Base-by-base conservation (phyloP, 2,113 vertebrate genomes). In the Cnemophilus loriae region DNA sequence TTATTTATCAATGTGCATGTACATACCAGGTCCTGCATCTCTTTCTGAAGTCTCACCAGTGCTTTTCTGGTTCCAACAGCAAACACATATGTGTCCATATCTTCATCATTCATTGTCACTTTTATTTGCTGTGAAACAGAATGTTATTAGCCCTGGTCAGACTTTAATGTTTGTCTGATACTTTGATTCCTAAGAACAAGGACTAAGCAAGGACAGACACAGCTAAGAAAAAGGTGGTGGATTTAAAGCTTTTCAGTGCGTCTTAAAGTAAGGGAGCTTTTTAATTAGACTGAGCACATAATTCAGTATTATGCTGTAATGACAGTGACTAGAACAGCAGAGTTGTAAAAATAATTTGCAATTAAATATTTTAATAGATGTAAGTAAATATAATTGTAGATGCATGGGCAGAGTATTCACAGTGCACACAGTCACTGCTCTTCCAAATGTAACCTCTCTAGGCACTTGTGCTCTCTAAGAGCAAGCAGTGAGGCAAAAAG, bases 61-160 rank as follows among this genome's bases (percentile, higher is more conserved):
- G 99, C 98, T 98, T 99, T 99, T 94, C 98, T 99, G 49, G 98
- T 99, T 47, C 99, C 99, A 53, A 99, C 98, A 71, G 99, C 99
- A 97, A 99, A 99, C 71, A 99, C 99, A 26, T 99, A 99, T 1
- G 99, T 99, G 94, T 99, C 99, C 99, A 99, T 99, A 90, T 99
- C 99, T 77, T 99, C 99, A 21, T 99, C 99, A 84, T 99, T 99
- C 93, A 99, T 98, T 22, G 99, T 99, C 85, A 99, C 99, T 98
- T 99, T 99, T 97, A 99, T 98, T 99, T 99, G 99, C 99, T 99
- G 88, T 22, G 84, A 67, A 70, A 94, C 42, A 94, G 56, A 93
- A 33, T 5, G 17, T 33, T 37, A 47, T 59, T 47, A 75, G 35
- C 39, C n/a, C 49, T 41, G 26, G 21, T 15, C 27, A 79, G 67